phyloP scores from a whole-genome alignment of 2,113 vertebrate genomes.

The Prionailurus viverrinus region DNA sequence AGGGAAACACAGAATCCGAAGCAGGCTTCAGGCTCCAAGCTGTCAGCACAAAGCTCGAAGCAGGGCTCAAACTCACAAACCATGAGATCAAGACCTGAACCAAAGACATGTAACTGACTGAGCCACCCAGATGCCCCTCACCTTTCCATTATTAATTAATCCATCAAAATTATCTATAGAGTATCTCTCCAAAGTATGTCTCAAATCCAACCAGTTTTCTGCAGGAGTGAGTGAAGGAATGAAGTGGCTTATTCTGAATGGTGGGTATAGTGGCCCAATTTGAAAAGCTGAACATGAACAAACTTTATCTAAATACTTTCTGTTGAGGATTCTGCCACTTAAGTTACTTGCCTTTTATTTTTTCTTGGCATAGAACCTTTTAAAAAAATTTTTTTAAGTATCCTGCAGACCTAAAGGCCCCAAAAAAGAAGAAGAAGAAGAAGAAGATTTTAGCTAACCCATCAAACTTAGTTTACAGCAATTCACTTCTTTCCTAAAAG shows the following conservation, averaged over 20 bases:
- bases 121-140: background rate
- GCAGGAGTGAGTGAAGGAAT: background rate
- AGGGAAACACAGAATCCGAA: too few species aligned
- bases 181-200: background rate
- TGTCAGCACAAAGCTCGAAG: too few species aligned
- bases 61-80: too few species aligned
- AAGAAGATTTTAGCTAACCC: background rate
- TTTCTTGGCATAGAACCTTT: background rate
- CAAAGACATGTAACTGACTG: too few species aligned
- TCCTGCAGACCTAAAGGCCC: background rate
- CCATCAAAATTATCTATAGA: background rate
- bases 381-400: background rate
- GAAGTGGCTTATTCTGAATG: background rate
- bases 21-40: too few species aligned
- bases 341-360: background rate
- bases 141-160: background rate
- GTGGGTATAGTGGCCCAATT: background rate
- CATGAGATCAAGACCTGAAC: too few species aligned
- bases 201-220: background rate
- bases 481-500: constrained; percentile 12
- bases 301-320: background rate
- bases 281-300: background rate
- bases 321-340: background rate
- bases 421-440: background rate
- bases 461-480: background rate